Percentiles rank a stretch among this genome's conserved stretches.
These are phyloP conservation scores for Aricia artaxerxes DNA, from an alignment of 2,888 invertebrate genomes.

Conservation along the genomic window DNA sequence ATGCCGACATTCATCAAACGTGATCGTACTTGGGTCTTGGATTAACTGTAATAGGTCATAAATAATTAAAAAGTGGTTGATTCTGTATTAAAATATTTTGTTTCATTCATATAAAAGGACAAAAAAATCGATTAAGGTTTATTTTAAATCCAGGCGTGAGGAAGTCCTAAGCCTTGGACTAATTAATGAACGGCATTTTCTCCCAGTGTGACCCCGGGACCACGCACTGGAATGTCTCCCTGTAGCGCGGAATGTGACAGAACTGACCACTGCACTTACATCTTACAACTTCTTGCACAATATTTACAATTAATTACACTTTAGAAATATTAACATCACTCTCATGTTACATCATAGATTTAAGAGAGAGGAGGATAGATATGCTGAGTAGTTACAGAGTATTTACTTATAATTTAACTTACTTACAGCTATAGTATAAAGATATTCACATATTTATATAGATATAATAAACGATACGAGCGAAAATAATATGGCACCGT, in stretches of 20 bases:
- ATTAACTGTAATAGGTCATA: too few species aligned
- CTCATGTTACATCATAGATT: background rate
- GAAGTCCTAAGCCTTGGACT: too few species aligned
- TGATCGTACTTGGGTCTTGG: too few species aligned
- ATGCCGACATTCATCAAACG: background rate
- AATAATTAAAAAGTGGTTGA: too few species aligned
- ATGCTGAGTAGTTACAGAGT: background rate
- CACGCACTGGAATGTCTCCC: background rate
- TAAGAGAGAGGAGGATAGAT: background rate
- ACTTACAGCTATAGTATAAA: background rate
- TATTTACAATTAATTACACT: conserved; percentile 2
- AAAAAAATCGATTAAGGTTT: too few species aligned
- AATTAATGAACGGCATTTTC: background rate
- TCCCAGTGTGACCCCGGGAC: background rate
- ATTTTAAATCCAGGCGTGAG: too few species aligned
- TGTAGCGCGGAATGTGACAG: background rate
- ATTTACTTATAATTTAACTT: background rate
- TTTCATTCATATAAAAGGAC: too few species aligned
- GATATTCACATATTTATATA: conserved; percentile 9
- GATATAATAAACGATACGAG: background rate
- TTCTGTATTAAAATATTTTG: too few species aligned
- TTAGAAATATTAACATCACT: background rate
- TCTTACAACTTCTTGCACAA: background rate
- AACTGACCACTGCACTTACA: background rate
- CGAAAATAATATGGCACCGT: background rate